phyloP scores from a whole-genome alignment of 2,888 invertebrate genomes.

The Brachyptera risi region DNA sequence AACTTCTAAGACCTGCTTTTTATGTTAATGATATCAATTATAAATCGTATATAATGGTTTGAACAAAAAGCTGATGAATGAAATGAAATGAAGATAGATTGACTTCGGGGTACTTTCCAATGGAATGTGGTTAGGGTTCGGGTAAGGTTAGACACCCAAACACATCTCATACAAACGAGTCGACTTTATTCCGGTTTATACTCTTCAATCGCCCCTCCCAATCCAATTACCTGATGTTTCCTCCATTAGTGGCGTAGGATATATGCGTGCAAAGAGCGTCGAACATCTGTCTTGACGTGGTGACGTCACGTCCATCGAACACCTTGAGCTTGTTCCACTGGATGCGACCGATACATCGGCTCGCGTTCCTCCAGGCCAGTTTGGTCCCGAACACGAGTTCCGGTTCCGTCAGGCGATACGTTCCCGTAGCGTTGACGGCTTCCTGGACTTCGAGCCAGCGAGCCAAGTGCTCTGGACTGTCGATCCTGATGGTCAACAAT shows the following conservation, averaged over 20 bases:
- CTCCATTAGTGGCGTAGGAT: conserved; percentile 94
- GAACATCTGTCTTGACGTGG: conserved; percentile 94
- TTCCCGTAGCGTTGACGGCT: conserved; percentile 9
- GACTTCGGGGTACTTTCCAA: too few relatives aligned
- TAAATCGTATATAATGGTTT: too few relatives aligned
- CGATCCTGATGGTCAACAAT: background rate
- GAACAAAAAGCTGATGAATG: too few relatives aligned
- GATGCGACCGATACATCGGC: conserved; percentile 26
- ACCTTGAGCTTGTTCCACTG: conserved; percentile 58
- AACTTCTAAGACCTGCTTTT: too few relatives aligned
- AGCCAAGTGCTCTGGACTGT: background rate
- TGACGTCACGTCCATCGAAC: conserved; percentile 91
- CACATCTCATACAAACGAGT: too few relatives aligned
- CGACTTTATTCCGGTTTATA: too few relatives aligned
- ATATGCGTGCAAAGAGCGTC: conserved; percentile 95
- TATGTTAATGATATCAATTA: too few relatives aligned
- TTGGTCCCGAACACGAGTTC: conserved; percentile 25
- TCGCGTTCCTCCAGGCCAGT: conserved; percentile 27
- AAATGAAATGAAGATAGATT: too few relatives aligned
- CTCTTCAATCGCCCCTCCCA: too few relatives aligned
- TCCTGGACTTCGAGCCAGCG: conserved; percentile 14
- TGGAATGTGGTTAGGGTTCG: too few relatives aligned
- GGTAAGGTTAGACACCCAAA: too few relatives aligned
- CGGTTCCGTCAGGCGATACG: conserved; percentile 20
- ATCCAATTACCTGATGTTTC: conserved; percentile 83